These are phyloP conservation scores for Erithacus rubecula DNA, from an alignment of 2,797 vertebrate genomes.

Conservation along the genomic window DNA sequence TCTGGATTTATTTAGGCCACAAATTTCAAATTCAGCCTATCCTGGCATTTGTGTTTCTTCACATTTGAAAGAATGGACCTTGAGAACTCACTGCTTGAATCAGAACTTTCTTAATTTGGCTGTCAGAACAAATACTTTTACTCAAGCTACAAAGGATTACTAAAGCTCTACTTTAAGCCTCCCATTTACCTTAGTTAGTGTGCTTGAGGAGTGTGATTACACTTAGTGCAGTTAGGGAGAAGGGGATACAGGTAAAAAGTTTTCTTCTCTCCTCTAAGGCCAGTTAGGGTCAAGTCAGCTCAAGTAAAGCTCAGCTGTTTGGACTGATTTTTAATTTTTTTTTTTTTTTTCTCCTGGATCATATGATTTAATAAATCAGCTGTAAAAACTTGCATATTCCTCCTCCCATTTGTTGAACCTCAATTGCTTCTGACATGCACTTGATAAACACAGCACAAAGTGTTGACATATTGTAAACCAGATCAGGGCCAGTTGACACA, in stretches of 20 bases:
- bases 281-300: neutral
- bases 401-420: neutral
- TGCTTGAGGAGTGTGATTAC: neutral
- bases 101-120: neutral
- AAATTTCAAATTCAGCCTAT: neutral
- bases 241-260: neutral
- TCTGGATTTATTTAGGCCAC: neutral
- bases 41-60: neutral
- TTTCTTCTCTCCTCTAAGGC: neutral
- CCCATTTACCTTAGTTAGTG: neutral
- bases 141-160: neutral
- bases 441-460: neutral
- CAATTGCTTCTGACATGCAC: neutral
- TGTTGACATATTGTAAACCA: neutral
- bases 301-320: neutral
- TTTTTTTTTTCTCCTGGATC: fast-evolving
- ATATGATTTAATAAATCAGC: neutral
- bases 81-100: neutral
- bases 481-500: neutral
- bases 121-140: neutral
- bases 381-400: neutral
- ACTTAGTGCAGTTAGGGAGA: neutral
- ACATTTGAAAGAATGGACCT: neutral
- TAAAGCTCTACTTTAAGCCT: neutral
- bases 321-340: neutral